Evolutionary conservation across 1,140 invertebrate species (phyloP).

Genomic region (Drosophila ercepeae): DNA sequence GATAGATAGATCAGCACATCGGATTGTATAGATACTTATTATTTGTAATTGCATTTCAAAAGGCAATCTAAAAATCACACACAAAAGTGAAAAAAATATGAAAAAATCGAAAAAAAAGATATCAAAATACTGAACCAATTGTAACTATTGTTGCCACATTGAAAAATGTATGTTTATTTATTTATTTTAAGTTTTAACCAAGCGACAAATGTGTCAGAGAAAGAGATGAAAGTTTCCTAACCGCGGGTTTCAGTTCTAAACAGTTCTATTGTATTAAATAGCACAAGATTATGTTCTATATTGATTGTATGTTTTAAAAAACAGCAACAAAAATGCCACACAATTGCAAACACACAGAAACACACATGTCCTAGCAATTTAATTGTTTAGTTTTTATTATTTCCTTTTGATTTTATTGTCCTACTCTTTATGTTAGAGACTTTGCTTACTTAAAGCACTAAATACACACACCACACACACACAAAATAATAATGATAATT

Average conservation of each 20-base stretch:
- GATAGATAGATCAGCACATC: constrained; percentile 65
- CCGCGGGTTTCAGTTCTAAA: constrained; percentile 63
- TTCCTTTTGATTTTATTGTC: constrained; percentile 46
- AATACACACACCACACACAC: constrained; percentile 35
- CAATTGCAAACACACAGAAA: constrained; percentile 30
- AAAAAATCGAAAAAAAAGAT: constrained; percentile 30
- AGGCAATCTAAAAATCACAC: constrained; percentile 53
- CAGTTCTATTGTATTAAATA: constrained; percentile 58
- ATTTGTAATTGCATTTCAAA: constrained; percentile 77
- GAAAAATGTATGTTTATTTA: constrained; percentile 79
- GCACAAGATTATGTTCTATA: constrained; percentile 59
- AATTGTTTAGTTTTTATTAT: constrained; percentile 75
- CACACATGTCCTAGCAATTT: constrained; percentile 73
- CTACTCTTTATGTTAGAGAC: constrained; percentile 17
- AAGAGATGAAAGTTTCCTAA: constrained; percentile 54
- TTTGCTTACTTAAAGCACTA: constrained; percentile 56
- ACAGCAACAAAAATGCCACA: constrained; percentile 37
- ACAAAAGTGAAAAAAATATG: constrained; percentile 21
- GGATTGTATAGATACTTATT: constrained; percentile 76
- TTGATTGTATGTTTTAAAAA: constrained; percentile 54
- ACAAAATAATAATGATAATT: constrained; percentile 57
- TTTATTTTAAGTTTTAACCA: constrained; percentile 77
- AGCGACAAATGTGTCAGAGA: constrained; percentile 21
- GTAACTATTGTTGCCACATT: constrained; percentile 81
- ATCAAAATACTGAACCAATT: constrained; percentile 57